phyloP scores from a whole-genome alignment of 2,113 vertebrate species.

The Etheostoma spectabile region DNA sequence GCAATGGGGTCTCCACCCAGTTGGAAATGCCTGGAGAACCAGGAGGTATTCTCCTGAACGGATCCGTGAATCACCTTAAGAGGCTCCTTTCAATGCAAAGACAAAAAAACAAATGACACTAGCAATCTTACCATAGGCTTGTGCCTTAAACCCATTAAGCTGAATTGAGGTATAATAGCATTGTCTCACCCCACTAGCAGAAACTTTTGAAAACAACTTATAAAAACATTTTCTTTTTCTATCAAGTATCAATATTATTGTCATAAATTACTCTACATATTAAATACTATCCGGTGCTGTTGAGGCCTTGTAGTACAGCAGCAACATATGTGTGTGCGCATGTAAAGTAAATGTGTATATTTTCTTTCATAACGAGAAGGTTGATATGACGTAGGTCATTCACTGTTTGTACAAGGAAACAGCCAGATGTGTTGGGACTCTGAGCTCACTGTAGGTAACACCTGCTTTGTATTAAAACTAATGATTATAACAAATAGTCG shows the following conservation, averaged over 20 bases:
- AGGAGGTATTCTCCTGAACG: background rate
- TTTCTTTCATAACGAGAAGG: background rate
- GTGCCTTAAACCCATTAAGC: no score
- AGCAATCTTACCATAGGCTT: no score
- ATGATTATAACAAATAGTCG: background rate
- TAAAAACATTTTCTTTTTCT: no score
- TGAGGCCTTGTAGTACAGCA: background rate
- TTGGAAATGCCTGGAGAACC: background rate
- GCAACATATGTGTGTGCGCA: background rate
- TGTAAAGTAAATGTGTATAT: conserved; percentile 8
- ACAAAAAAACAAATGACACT: no score
- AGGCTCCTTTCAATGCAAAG: background rate
- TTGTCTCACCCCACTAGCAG: no score
- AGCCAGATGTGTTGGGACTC: background rate
- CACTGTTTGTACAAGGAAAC: conserved; percentile 16
- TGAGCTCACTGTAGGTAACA: background rate
- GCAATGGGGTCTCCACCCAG: no score
- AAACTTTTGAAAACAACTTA: no score
- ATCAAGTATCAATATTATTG: background rate
- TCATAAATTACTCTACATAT: background rate
- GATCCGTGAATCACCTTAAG: background rate
- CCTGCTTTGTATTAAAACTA: background rate
- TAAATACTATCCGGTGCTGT: background rate
- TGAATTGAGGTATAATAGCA: no score
- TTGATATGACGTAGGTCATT: background rate